Evolutionary conservation across 2,113 vertebrate genomes (phyloP), one percentile per base, ranked within the genome.

Genomic region (Pogona vitticeps): DNA sequence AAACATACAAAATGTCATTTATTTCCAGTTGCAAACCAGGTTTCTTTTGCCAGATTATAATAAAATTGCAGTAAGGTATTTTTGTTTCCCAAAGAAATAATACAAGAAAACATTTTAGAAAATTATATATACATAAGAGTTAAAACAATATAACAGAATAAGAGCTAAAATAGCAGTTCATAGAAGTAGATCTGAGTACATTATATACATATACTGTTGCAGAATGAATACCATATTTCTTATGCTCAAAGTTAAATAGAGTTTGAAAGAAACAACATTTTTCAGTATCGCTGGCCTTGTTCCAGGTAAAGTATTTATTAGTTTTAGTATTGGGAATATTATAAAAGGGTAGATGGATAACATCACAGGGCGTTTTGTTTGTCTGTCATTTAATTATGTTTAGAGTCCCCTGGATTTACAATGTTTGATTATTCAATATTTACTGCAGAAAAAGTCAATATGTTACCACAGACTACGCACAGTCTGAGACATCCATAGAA

Each of bases 71-170:
- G 95, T 91, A 95, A 91, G 79, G 89, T 95, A 95, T 92, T 95
- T 79, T 33, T 36, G 20, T 46, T 58, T 59, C 59, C 89, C 90
- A 93, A 95, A 95, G 94, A 93, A 96, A 94, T 90, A 94, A 95
- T 93, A 93, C 89, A 95, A 94, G 88, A 89, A 93, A 88, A 75
- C 89, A 78, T 93, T 95, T 92, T 95, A 95, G 90, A 96, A 97
- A 97, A 96, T 93, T 95, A 95, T 95, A 94, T 95, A 93, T 91
- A 94, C 82, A 94, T 95, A 96, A 93, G 88, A 90, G 94, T 94
- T 94, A 93, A 97, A 97, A 96, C 71, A 91, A 90, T 94, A 81
- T 87, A 33, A 94, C 88, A 23, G 81, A 95, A 88, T 82, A 92
- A 84, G 88, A 88, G 86, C 93, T 90, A 88, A 63, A 93, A 88